Percentiles rank a stretch among this genome's conserved stretches.
Conservation (phyloP, 2,113 vertebrate genomes). For the Percopsis transmontana region DNA sequence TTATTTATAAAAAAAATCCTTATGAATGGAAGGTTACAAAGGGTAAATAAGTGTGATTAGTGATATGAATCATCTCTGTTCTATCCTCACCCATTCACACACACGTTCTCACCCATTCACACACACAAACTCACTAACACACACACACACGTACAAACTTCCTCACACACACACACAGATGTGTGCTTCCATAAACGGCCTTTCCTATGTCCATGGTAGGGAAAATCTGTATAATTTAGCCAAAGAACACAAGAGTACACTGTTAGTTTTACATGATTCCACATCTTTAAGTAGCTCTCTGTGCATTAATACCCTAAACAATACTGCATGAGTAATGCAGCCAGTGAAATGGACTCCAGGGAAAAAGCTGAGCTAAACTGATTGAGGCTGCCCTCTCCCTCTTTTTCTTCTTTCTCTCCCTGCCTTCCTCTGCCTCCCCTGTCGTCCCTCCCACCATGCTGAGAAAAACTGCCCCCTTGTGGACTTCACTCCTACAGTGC, state of each 20-base stretch:
- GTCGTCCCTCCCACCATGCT: conserved; percentile 35
- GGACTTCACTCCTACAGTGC: conserved; percentile 53
- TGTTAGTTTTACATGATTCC: conserved; percentile 69
- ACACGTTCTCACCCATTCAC: conserved; percentile 29
- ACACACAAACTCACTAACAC: not conserved
- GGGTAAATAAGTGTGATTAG: conserved; percentile 58
- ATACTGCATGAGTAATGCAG: conserved; percentile 52
- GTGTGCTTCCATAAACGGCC: not conserved
- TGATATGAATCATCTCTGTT: conserved; percentile 30
- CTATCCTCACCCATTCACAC: conserved; percentile 37
- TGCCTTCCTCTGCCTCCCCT: conserved; percentile 29
- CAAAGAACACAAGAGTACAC: conserved; percentile 49
- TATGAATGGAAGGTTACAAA: conserved; percentile 47
- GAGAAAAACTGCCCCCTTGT: conserved; percentile 75
- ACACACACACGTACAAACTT: conserved; percentile 8
- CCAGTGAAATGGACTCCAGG: conserved; percentile 51
- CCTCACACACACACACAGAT: not conserved
- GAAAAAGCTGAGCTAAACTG: conserved; percentile 49
- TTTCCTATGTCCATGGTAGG: conserved; percentile 17
- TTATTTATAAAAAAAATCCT: conserved; percentile 52
- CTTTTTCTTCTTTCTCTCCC: conserved; percentile 12
- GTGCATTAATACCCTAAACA: conserved; percentile 59
- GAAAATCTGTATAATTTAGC: conserved; percentile 60
- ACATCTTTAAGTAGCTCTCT: conserved; percentile 62
- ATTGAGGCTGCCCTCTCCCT: conserved; percentile 26